phyloP scores from a whole-genome alignment of 2,888 invertebrate genomes.

The Drosophila maculinotata region DNA sequence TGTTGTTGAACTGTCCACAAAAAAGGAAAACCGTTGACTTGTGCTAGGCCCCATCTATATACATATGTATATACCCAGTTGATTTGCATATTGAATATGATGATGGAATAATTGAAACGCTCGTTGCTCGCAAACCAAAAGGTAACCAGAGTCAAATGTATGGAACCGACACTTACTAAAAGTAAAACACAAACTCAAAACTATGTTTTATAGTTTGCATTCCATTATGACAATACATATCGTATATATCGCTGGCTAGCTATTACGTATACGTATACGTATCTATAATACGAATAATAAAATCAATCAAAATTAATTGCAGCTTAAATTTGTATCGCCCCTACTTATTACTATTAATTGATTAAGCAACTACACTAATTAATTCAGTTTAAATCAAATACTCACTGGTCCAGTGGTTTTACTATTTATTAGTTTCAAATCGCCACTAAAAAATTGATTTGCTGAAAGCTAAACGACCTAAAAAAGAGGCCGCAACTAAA shows the following conservation, averaged over 20 bases:
- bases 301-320: not conserved
- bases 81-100: constrained; percentile 74
- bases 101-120: constrained; percentile 66
- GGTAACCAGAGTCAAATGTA: constrained; percentile 31
- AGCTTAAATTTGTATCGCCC: not conserved
- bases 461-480: constrained; percentile 54
- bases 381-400: constrained; percentile 27
- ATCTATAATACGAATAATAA: not conserved
- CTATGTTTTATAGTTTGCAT: too few species aligned
- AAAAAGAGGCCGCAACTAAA: constrained; percentile 37
- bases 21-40: constrained; percentile 31
- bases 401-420: not conserved
- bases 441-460: constrained; percentile 59
- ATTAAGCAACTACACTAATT: constrained; percentile 27
- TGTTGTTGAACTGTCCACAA: constrained; percentile 37
- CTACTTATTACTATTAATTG: constrained; percentile 13
- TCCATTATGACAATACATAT: too few species aligned
- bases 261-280: too few species aligned
- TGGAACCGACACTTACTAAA: constrained; percentile 18
- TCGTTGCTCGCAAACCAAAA: constrained; percentile 12
- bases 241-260: too few species aligned
- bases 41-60: not conserved
- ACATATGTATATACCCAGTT: constrained; percentile 7
- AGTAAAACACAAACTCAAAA: not conserved
- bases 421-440: constrained; percentile 1